Base-by-base conservation (phyloP, 2,113 vertebrate genomes). In the Calonectris borealis region DNA sequence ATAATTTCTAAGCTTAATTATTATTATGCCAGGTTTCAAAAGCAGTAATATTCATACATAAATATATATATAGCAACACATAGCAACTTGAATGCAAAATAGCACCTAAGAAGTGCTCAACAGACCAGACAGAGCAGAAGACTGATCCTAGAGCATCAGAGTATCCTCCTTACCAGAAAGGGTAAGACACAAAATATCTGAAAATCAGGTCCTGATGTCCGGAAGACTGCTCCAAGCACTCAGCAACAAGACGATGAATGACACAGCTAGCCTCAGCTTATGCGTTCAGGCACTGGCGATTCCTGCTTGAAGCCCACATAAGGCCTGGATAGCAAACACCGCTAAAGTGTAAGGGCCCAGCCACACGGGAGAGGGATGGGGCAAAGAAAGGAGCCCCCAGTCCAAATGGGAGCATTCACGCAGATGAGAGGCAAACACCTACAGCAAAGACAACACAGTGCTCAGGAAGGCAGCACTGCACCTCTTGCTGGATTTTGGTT, bases 361-460 rank as follows among this genome's bases (percentile, higher is more conserved):
- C 21, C 12, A 27, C 70, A 51, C 7, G 7, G 0, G 5, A 32
- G 34, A 58, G 11, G 25, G 38, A 58, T 3, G 14, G 32, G n/a
- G 13, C 51, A 84, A 46, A 57, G 44, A 48, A 44, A 64, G 70
- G 44, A 77, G 62, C 3, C 8, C 29, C 26, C 52, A 34, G 24
- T 1, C 46, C 70, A 54, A 46, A 1, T 0, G 5, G 31, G 26
- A 72, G 29, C 1, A 0, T 16, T 38, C 24, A 7, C 10, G 26
- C n/a, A 64, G 48, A 5, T 5, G 10, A 36, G 24, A 49, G 29
- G 26, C 13, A 81, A 78, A 24, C 20, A 27, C 18, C 48, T 19
- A 12, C 51, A 86, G 72, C 36, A 73, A 40, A 54, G 29, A n/a
- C n/a, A 62, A 27, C 6, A 26, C 24, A 38, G 42, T 3, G 69